phyloP scores from a whole-genome alignment of 2,888 invertebrate species.

The Drosophila fulvimacula region DNA sequence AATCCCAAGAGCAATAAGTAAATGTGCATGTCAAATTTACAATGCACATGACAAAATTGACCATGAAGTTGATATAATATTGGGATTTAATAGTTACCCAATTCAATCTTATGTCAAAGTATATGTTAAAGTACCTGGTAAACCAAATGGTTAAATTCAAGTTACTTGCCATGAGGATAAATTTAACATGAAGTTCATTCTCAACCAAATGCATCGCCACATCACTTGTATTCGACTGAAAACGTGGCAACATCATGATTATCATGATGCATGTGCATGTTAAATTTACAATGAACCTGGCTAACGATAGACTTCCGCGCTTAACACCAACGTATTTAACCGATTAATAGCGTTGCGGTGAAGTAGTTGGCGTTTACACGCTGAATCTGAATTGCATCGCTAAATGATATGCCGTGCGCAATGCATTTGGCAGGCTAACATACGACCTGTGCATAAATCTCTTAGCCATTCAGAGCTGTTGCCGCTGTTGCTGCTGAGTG shows the following conservation, averaged over 20 bases:
- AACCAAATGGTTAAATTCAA: too few species aligned
- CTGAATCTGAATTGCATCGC: constrained; percentile 32
- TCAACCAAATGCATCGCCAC: background rate
- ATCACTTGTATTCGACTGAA: background rate
- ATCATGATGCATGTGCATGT: background rate
- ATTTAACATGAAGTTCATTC: background rate
- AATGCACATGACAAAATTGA: background rate
- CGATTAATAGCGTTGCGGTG: constrained; percentile 1
- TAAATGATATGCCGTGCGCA: constrained; percentile 26
- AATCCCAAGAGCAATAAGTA: background rate
- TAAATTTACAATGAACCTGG: background rate
- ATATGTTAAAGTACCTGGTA: background rate
- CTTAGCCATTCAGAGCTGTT: constrained; percentile 21
- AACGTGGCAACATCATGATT: too few species aligned
- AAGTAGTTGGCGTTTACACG: background rate
- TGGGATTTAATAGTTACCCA: background rate
- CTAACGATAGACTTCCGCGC: background rate
- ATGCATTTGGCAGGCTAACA: constrained; percentile 45
- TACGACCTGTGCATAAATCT: constrained; percentile 54
- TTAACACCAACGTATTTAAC: background rate
- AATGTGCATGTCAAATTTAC: background rate
- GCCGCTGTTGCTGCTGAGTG: constrained; percentile 51
- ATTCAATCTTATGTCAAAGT: background rate
- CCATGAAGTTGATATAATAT: background rate
- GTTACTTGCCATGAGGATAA: background rate